Evolutionary conservation across 2,797 vertebrate species (phyloP).

Genomic region (Adelosebastes latens): DNA sequence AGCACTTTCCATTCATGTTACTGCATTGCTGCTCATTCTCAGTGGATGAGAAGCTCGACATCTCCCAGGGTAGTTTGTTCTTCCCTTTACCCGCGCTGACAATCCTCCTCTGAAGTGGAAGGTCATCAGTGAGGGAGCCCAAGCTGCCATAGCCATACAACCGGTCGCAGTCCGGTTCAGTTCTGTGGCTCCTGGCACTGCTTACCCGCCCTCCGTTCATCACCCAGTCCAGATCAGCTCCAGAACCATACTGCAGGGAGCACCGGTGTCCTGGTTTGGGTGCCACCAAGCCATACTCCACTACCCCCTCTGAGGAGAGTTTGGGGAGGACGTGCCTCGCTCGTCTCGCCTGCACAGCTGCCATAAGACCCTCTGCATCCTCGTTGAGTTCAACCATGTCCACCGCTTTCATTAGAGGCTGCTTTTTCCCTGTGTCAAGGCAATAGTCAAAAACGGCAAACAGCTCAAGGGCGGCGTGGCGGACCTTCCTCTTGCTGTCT

Average conservation of each 20-base stretch:
- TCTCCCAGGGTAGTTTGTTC: conserved; percentile 95
- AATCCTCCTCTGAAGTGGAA: conserved; percentile 83
- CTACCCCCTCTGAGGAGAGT: conserved; percentile 81
- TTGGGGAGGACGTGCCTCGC: conserved; percentile 87
- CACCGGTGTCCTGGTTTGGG: conserved; percentile 79
- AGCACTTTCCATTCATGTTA: conserved; percentile 61
- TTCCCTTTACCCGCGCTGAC: conserved; percentile 92
- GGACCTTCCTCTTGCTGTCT: conserved; percentile 88
- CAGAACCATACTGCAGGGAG: conserved; percentile 70
- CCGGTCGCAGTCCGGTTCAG: conserved; percentile 68
- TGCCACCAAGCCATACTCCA: conserved; percentile 87
- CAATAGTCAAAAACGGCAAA: conserved; percentile 87
- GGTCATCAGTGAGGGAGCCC: conserved; percentile 67
- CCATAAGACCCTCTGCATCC: conserved; percentile 87
- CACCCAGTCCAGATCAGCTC: conserved; percentile 91
- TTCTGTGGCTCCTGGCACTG: conserved; percentile 84
- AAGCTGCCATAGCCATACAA: conserved; percentile 74
- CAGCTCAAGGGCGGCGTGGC: conserved; percentile 89
- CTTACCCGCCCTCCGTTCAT: conserved; percentile 83
- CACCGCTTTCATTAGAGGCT: conserved; percentile 86
- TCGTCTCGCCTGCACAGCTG: conserved; percentile 88
- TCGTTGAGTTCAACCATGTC: conserved; percentile 87
- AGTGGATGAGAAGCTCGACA: conserved; percentile 63
- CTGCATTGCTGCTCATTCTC: conserved; percentile 68
- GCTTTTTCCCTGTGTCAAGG: conserved; percentile 83